Base-by-base conservation (phyloP, 2,113 vertebrate species). In the Natator depressus region DNA sequence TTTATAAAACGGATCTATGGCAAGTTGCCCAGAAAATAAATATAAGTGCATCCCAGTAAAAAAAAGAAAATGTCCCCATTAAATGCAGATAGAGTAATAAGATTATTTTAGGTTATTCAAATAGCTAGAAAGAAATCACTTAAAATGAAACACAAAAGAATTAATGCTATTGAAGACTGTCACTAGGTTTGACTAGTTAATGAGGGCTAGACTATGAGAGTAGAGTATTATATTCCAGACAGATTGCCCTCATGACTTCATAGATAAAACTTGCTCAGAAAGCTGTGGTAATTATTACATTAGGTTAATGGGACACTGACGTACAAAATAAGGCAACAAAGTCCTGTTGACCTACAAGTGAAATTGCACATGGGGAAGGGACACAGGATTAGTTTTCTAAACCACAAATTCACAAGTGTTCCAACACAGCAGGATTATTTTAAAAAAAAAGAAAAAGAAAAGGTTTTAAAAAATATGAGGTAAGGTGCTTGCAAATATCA, bases 111-210 rank as follows among this genome's bases (percentile, higher is more conserved):
- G 90, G 11, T 91, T 80, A 91, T 97, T 87, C 31, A 76, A 82
- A 83, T 84, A 90, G n/a, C n/a, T 95, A 81, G 59, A 93, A 93
- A 95, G 57, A 96, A 97, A 95, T 97, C 81, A 80, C 89, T 92
- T 96, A 92, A 81, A 97, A 89, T 87, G 87, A 95, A 93, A 84
- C 78, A 85, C 91, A 78, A 93, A 97, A 72, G 80, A 97, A 83
- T 46, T 91, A 97, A 97, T 93, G 81, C 49, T 97, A 96, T 94
- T 97, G 97, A 96, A 94, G 92, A 80, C 76, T 94, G 87, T 97
- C 96, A 94, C 87, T 80, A n/a, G 14, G n/a, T 80, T 96, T 95
- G 97, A 98, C 96, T 97, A 96, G 86, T 96, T 98, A 98, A 97
- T 97, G 97, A 96, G 78, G 65, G 62, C 91, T 94, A 96, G 92